phyloP scores from a whole-genome alignment of 2,797 vertebrate species.

The Aythya fuligula region DNA sequence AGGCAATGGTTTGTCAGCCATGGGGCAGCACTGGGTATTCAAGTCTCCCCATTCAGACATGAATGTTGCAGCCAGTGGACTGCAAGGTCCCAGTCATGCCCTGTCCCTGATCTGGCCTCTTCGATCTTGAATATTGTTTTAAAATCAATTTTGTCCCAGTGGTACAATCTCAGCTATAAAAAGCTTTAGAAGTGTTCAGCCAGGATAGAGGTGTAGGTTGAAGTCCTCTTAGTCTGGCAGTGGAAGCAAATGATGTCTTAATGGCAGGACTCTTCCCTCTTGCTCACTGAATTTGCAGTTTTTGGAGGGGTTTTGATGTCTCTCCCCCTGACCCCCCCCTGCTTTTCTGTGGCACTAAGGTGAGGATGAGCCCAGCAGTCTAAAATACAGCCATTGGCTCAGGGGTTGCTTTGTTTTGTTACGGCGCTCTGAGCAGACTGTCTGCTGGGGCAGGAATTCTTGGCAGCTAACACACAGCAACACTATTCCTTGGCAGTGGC shows the following conservation, averaged over 20 bases:
- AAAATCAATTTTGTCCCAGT: neutral
- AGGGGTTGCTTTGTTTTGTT: conserved; percentile 8
- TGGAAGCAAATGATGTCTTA: neutral
- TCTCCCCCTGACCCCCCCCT: too few relatives aligned
- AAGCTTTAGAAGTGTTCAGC: neutral
- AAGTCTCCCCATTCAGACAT: fast-evolving
- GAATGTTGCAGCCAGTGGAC: neutral
- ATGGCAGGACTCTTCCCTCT: neutral
- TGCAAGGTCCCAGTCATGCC: neutral
- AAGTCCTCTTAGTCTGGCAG: neutral
- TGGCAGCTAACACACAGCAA: neutral
- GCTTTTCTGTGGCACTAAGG: neutral
- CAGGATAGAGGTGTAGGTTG: neutral
- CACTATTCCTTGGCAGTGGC: neutral
- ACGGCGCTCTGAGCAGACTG: neutral
- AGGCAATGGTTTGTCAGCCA: neutral
- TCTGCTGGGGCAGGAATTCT: neutral
- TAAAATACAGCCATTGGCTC: neutral
- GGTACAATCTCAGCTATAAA: neutral
- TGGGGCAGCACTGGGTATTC: fast-evolving
- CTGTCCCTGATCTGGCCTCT: neutral
- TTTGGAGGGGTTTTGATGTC: neutral
- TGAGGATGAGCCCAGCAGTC: neutral
- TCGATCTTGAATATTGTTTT: neutral
- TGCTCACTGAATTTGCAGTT: neutral